phyloP scores from a whole-genome alignment of 2,113 vertebrate genomes.

The Mohoua ochrocephala region DNA sequence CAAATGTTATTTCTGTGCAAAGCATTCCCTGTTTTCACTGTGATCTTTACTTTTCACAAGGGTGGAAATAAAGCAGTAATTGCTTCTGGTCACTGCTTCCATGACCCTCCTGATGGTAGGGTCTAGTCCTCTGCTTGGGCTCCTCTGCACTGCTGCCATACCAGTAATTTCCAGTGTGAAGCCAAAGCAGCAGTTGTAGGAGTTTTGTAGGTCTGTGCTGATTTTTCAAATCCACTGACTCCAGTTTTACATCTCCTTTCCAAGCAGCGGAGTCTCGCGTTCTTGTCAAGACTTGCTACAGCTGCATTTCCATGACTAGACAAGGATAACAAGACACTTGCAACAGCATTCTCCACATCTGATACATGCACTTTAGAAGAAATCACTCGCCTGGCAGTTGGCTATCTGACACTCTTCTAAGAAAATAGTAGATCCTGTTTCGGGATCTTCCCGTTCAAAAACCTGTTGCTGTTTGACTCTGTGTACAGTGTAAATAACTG shows the following conservation, averaged over 20 bases:
- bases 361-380: not conserved
- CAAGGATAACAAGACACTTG: not conserved
- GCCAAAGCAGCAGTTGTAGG: not conserved
- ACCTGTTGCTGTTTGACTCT: not conserved
- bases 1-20: not conserved
- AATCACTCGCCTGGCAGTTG: not conserved
- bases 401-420: not conserved
- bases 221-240: not conserved
- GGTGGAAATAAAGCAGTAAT: not conserved
- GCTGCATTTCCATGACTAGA: not conserved
- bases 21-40: not conserved
- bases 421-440: not conserved
- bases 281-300: not conserved
- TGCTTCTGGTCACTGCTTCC: not conserved
- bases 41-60: not conserved
- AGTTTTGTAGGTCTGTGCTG: not conserved
- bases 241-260: not conserved
- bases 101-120: not conserved
- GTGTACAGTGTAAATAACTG: not conserved
- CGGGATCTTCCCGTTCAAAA: not conserved
- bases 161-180: not conserved
- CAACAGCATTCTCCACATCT: not conserved
- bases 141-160: not conserved
- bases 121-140: not conserved
- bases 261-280: accelerated